Evolutionary conservation across 2,888 invertebrate genomes (phyloP), one percentile per base, ranked within the genome.

Genomic region (Patella caerulea): DNA sequence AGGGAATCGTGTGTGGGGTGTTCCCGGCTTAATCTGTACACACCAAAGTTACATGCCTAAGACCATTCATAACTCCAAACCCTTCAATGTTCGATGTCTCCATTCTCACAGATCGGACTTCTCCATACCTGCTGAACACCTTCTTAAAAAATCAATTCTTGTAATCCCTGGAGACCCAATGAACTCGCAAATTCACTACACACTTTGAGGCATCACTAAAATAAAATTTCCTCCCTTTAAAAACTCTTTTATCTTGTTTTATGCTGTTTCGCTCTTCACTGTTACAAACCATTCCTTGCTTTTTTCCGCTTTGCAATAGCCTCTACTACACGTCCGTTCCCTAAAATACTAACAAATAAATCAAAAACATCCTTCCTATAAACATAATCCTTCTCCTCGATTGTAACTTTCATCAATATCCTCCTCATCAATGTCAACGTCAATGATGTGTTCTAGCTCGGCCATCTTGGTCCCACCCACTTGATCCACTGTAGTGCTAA

Each of bases 201-300:
- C 65, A 12, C 17, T 65, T 65, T 1, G 19, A 11, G 0, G 65
- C 24, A 2, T 65, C 65, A 0, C 19, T 19, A 24, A 65, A 65
- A 24, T 1, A 19, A 24, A 17, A 65, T 12, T 3, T 19, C 12
- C 19, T 9, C 0, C 24, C 19, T 0, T 65, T 9, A 12, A 24
- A 24, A 0, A 12, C 3, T 0, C 7, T 3, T 0, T 0, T 0
- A 11, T 65, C 24, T 4, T 3, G 3, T 2, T 19, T 12, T 12
- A 19, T 0, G 12, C 19, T 11, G 19, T 24, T 1, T 65, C 11
- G 2, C 12, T 65, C 24, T 19, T 11, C 12, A 65, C 19, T 0
- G 65, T 65, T 0, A 65, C 24, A 65, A 65, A 65, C 65, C 65
- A 65, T 4, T 65, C 65, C 17, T 65, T 24, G 2, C 19, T 65